Base-by-base conservation (phyloP, 1,140 invertebrate genomes). In the Calliphora vicina region DNA sequence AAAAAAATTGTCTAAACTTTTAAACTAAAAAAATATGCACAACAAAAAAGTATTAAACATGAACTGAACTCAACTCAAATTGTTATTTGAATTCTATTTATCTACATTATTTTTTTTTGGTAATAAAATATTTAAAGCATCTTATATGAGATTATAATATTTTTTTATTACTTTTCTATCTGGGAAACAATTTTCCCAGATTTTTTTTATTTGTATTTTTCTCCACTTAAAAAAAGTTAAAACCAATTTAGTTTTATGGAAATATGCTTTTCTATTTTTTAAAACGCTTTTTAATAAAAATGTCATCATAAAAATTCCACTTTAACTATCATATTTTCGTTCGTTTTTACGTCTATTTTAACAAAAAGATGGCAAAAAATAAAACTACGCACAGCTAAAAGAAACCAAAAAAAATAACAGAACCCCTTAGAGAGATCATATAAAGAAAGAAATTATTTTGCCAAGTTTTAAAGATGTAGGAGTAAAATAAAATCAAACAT, bases 231-330 rank as follows among this genome's bases (percentile, higher is more conserved):
- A 25, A 72, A 74, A 29, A 35, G 27, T 13, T 35, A 74, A 74
- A 74, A 74, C 26, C 72, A 74, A 74, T 74, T 74, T 74, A 74
- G 72, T 74, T 74, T 74, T 74, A 74, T 42, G 72, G 72, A 74
- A 74, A 74, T 74, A 74, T 35, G 35, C 35, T 35, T n/a, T n/a
- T 5, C 35, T 35, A 35, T 74, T 74, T 35, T 27, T 74, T 74
- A 74, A 74, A 35, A 74, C 72, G 72, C n/a, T 74, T 74, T 74
- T 74, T 74, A 74, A 74, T 74, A 74, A 74, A 74, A 74, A 74
- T 74, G 72, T 74, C 72, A 74, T 35, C 72, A 74, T 74, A 74
- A 74, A 74, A 74, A 74, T 74, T 74, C 72, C 72, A 74, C 72
- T 74, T 35, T 74, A 74, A 74, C 72, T 74, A 74, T 74, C n/a